Base-by-base conservation (phyloP, 2,797 vertebrate genomes). In the Siniperca scherzeri region DNA sequence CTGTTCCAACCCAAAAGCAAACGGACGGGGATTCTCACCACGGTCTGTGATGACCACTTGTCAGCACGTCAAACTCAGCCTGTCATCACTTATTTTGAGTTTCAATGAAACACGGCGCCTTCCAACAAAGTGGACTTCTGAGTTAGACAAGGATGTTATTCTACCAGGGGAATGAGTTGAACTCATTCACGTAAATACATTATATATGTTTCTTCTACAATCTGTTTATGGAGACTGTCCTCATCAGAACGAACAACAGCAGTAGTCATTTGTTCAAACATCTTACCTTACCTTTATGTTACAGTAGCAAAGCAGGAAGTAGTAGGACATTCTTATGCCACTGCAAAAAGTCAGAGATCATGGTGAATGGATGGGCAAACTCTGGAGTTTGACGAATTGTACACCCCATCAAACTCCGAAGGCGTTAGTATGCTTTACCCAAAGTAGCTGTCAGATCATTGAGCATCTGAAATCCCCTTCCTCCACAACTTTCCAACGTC, bases 1-100 rank as follows among this genome's bases (percentile, higher is more conserved):
- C 76, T 84, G 75, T 88, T 87, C 85, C 88, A 78, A 91, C 84
- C 89, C 52, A 22, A 89, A 83, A 86, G 84, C 89, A 84, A 92
- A 89, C 68, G 36, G 50, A 64, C 21, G 3, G 44, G 57, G 25
- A 30, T 77, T 81, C 73, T 76, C 79, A 21, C 50, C 69, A 44
- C 42, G 44, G 30, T 78, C 75, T 68, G 50, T 16, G 73, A 88
- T 44, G 86, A 86, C 83, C 86, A 42, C 74, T 82, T 89, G 74
- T 89, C 83, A 81, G 68, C 81, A 66, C 59, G 85, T 81, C 81
- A 38, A n/a, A 84, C 78, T 88, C 55, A 2, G 78, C 60, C 85
- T 84, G 89, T 92, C 92, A 57, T 83, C 87, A 50, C 85, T 77
- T 79, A 87, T 77, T 88, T 83, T 56, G 64, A 84, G 50, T 78